Percentiles rank a stretch among this genome's conserved stretches.
These are phyloP conservation scores for Tribolium castaneum DNA, from an alignment of 1,140 invertebrate genomes.

Conservation along the genomic window DNA sequence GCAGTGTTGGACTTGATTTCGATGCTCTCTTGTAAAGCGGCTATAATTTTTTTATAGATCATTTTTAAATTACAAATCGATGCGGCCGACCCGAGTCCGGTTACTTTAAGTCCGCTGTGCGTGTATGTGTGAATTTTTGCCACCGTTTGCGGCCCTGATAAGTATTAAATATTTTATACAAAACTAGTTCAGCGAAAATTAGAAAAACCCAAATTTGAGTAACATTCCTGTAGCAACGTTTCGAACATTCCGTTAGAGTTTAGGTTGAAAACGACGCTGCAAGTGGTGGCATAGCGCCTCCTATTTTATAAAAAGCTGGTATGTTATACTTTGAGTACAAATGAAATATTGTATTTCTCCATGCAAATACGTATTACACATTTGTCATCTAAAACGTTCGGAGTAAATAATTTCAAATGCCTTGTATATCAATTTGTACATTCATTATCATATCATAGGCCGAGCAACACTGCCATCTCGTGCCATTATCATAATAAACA, in stretches of 20 bases:
- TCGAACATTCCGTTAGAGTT: constrained; percentile 2
- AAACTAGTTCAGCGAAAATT: neutral
- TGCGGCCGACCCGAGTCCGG: constrained; percentile 24
- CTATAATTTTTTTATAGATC: constrained; percentile 46
- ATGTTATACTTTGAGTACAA: constrained; percentile 47
- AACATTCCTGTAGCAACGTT: neutral
- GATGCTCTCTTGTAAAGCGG: constrained; percentile 40
- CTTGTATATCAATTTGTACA: constrained; percentile 59
- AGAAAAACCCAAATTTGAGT: neutral
- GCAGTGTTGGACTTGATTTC: constrained; percentile 5
- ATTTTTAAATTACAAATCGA: constrained; percentile 38
- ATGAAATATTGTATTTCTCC: constrained; percentile 43
- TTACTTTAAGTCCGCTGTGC: neutral
- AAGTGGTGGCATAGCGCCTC: constrained; percentile 35
- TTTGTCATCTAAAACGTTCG: constrained; percentile 44
- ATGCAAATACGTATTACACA: constrained; percentile 44
- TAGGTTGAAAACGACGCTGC: neutral
- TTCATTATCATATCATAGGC: constrained; percentile 60
- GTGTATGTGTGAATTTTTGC: constrained; percentile 37
- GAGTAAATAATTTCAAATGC: constrained; percentile 56
- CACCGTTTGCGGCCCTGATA: neutral
- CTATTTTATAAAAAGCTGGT: constrained; percentile 47
- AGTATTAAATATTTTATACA: constrained; percentile 7
- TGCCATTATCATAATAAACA: constrained; percentile 57
- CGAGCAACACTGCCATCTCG: constrained; percentile 60